phyloP scores from a whole-genome alignment of 2,888 invertebrate species.

The Blastobasis adustella region DNA sequence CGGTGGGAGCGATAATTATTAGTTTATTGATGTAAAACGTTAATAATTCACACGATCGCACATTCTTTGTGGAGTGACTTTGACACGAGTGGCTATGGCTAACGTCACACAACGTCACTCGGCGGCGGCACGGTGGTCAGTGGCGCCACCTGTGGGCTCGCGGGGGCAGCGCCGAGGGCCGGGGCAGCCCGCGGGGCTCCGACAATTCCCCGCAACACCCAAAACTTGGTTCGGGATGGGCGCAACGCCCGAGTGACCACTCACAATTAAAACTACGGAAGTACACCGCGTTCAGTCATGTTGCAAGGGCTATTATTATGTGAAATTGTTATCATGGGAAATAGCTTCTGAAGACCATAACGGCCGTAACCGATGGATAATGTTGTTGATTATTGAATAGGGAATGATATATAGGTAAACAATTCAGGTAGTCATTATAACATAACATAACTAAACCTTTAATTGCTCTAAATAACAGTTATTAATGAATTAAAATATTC shows the following conservation, averaged over 20 bases:
- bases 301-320: slow-evolving; percentile 25
- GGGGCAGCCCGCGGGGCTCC: slow-evolving; percentile 38
- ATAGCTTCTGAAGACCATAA: slow-evolving; percentile 16
- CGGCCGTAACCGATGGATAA: not conserved
- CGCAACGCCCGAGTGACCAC: slow-evolving; percentile 53
- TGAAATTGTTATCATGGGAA: slow-evolving; percentile 33
- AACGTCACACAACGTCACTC: too few relatives aligned
- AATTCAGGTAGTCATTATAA: too few relatives aligned
- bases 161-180: slow-evolving; percentile 46
- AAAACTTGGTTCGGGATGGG: slow-evolving; percentile 55
- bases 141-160: slow-evolving; percentile 63
- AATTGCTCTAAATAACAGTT: too few relatives aligned
- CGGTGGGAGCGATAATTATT: slow-evolving; percentile 20
- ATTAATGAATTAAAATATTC: too few relatives aligned
- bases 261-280: slow-evolving; percentile 55
- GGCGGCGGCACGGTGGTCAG: slow-evolving; percentile 3
- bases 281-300: slow-evolving; percentile 21
- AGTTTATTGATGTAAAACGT: slow-evolving; percentile 27
- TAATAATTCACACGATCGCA: slow-evolving; percentile 40
- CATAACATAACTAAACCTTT: too few relatives aligned
- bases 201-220: slow-evolving; percentile 37
- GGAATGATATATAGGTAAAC: too few relatives aligned
- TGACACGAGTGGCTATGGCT: slow-evolving; percentile 32
- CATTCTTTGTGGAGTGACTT: slow-evolving; percentile 42
- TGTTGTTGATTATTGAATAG: too few relatives aligned